Base-by-base conservation (phyloP, 2,888 invertebrate species). In the Calephelis perditalis region DNA sequence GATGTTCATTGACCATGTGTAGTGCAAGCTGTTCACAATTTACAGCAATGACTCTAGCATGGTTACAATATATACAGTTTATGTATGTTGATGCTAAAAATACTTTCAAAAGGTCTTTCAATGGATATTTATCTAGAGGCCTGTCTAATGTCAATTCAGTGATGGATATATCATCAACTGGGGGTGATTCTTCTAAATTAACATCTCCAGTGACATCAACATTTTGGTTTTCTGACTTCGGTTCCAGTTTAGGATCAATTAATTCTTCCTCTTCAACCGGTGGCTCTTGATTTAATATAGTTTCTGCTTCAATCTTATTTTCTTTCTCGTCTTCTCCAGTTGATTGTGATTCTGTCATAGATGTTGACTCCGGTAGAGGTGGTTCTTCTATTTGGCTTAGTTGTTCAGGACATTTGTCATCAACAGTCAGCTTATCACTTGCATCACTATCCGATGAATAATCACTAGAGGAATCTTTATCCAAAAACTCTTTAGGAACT, bases 1-100 rank as follows among this genome's bases (percentile, higher is more conserved):
- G 92, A 81, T 97, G 97, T 74, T 96, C 93, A 0, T 94, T 92
- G 12, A 96, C 93, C 80, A 97, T 93, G 76, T 97, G 97, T 49
- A 96, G 80, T 7, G 94, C 94, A 58, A 97, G 85, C 73, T 96
- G 95, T 77, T 94, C 94, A 58, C 95, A 96, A 79, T 96, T 96
- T 0, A 97, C 96, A 10, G 96, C 95, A 69, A 97, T 96, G 71
- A 95, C 95, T 26, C 96, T 92, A 0, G 96, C 96, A 86, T 97
- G 96, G 76, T 96, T 96, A 75, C 97, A 97, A 78, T 96, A 97
- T 61, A 96, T 92, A 78, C 97, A 97, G 64, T 91, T 90, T 7
- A 92, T 86, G 73, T 94, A 92, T 0, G 96, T 95, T 11, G 93
- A 92, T 66, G 92, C 89, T 58, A 96, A 84, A 80, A 96, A 96